Evolutionary conservation across 1,140 invertebrate genomes (phyloP).

Genomic region (Dufourea novaeangliae): DNA sequence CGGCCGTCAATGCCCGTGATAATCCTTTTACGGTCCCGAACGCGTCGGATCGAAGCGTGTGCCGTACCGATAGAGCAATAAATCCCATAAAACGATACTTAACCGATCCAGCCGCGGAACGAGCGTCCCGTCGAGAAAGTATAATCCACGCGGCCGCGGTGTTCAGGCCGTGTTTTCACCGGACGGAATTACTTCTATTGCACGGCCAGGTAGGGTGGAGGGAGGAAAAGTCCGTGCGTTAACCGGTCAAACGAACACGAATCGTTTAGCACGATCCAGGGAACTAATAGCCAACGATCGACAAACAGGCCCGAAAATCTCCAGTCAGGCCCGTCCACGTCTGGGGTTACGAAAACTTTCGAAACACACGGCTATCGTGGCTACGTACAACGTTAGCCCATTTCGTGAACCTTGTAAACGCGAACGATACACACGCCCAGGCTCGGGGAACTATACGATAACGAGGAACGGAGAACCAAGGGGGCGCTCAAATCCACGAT

Average conservation of each 20-base stretch:
- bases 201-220: too few relatives aligned
- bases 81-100: conserved; percentile 30
- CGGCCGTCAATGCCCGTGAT: neutral
- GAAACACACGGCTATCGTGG: conserved; percentile 31
- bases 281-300: neutral
- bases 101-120: conserved; percentile 22
- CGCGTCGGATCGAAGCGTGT: neutral
- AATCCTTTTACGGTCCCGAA: conserved; percentile 5
- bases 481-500: conserved; percentile 55
- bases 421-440: conserved; percentile 48
- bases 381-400: conserved; percentile 55
- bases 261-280: neutral
- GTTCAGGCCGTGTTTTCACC: neutral
- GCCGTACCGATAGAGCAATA: conserved; percentile 16
- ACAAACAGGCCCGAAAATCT: conserved; percentile 32
- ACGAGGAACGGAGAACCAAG: conserved; percentile 50
- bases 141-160: conserved; percentile 4
- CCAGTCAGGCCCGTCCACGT: neutral
- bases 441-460: conserved; percentile 61
- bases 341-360: neutral
- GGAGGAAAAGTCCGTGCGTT: too few relatives aligned
- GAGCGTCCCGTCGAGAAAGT: conserved; percentile 13
- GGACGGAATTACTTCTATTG: neutral
- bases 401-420: conserved; percentile 56
- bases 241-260: neutral